These are phyloP conservation scores for Pammene aurita DNA, from an alignment of 2,888 invertebrate species.

Conservation along the genomic window DNA sequence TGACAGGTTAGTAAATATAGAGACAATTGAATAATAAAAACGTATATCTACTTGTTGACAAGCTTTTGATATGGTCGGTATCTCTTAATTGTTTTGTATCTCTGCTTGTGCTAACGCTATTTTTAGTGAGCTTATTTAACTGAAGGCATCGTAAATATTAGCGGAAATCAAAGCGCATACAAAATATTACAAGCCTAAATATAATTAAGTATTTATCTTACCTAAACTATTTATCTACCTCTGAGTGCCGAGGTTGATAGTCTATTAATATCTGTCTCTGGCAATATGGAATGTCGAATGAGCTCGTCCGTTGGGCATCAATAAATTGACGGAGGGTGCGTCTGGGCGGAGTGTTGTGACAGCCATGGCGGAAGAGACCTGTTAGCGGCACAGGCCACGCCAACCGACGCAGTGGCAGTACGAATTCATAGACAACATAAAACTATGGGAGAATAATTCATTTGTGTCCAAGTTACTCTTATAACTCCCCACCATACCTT, in stretches of 20 bases:
- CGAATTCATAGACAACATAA: conserved; percentile 27
- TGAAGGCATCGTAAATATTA: too few relatives aligned
- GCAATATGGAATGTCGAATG: conserved; percentile 48
- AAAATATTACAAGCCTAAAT: too few relatives aligned
- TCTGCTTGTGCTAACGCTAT: too few relatives aligned
- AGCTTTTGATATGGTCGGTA: too few relatives aligned
- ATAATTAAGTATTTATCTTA: too few relatives aligned
- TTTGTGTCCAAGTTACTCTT: background rate
- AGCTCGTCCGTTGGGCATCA: conserved; percentile 59
- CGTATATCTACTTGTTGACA: background rate
- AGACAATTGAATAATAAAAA: conserved; percentile 2
- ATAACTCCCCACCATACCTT: too few relatives aligned
- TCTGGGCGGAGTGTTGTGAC: conserved; percentile 77
- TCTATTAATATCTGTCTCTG: conserved; percentile 2
- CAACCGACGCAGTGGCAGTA: conserved; percentile 45
- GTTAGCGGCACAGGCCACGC: conserved; percentile 53
- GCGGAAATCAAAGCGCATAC: too few relatives aligned
- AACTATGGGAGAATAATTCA: background rate
- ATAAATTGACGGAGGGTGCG: conserved; percentile 61
- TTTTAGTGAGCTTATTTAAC: too few relatives aligned
- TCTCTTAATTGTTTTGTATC: too few relatives aligned
- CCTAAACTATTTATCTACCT: background rate
- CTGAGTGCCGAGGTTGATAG: background rate
- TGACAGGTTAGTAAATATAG: conserved; percentile 29
- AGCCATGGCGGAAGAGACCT: conserved; percentile 67